Conservation (phyloP, 2,113 vertebrate genomes). For the Eretmochelys imbricata region DNA sequence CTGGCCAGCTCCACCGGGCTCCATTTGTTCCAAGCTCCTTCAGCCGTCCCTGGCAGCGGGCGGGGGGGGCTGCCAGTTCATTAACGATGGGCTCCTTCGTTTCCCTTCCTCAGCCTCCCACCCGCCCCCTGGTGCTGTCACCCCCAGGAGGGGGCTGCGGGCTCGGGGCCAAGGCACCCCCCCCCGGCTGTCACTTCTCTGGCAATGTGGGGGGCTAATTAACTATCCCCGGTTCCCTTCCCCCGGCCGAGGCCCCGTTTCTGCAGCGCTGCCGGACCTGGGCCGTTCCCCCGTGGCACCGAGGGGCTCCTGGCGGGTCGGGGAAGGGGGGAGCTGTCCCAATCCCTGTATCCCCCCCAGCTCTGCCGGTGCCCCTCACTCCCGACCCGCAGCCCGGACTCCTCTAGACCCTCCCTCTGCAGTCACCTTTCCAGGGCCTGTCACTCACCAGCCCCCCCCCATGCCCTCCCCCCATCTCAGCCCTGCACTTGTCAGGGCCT, state of each 20-base stretch:
- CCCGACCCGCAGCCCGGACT: background rate
- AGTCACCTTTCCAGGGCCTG: background rate
- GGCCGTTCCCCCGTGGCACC: slow-evolving; percentile 50
- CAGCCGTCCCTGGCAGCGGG: no score
- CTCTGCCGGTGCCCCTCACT: background rate
- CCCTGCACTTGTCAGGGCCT: slow-evolving; percentile 9
- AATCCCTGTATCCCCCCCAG: background rate
- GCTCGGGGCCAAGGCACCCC: no score
- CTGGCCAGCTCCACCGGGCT: no score
- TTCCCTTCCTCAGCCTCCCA: background rate
- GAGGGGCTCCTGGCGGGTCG: background rate
- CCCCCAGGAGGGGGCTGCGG: no score
- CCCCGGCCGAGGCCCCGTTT: background rate
- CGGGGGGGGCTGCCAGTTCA: no score
- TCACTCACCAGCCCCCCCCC: background rate
- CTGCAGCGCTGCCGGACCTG: background rate
- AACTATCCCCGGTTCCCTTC: no score
- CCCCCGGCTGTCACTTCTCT: background rate
- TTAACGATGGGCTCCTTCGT: background rate
- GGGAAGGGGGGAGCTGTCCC: background rate
- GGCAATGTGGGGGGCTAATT: background rate
- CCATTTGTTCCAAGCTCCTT: no score
- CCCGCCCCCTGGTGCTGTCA: background rate
- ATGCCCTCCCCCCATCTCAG: no score
- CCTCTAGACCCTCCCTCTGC: no score